These are phyloP conservation scores for Aythya baeri DNA, from an alignment of 2,113 vertebrate genomes.

Conservation along the genomic window DNA sequence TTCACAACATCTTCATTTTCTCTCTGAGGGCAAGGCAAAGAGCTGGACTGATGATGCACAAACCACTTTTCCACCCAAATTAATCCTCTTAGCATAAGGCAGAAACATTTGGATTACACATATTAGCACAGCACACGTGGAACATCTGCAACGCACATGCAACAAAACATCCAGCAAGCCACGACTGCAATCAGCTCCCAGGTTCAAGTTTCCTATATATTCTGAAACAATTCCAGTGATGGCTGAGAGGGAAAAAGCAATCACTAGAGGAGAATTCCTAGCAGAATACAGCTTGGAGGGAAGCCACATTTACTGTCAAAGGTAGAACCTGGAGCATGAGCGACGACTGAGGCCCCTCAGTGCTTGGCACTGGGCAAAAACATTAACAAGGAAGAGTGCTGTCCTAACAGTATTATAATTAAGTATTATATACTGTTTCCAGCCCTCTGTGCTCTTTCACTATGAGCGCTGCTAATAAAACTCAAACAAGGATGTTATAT, in stretches of 20 bases:
- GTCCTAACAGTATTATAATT: background rate
- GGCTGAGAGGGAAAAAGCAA: fast-evolving
- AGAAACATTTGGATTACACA: background rate
- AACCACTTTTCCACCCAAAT: background rate
- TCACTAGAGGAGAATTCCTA: background rate
- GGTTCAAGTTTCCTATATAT: fast-evolving
- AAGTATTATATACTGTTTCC: background rate
- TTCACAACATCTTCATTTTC: background rate
- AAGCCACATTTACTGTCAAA: background rate
- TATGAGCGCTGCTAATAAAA: background rate
- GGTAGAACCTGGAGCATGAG: background rate
- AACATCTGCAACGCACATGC: fast-evolving
- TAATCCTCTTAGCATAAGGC: background rate
- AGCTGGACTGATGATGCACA: background rate
- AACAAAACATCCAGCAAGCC: background rate
- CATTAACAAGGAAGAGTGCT: background rate
- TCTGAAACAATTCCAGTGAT: background rate
- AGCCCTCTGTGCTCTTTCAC: background rate
- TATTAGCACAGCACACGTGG: fast-evolving
- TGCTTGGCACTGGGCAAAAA: background rate
- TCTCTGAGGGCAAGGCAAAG: background rate
- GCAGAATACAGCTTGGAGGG: background rate
- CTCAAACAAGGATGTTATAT: background rate
- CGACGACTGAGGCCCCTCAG: background rate
- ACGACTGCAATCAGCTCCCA: fast-evolving